phyloP scores from a whole-genome alignment of 2,888 invertebrate species.

The Cecidostiba fungosa region DNA sequence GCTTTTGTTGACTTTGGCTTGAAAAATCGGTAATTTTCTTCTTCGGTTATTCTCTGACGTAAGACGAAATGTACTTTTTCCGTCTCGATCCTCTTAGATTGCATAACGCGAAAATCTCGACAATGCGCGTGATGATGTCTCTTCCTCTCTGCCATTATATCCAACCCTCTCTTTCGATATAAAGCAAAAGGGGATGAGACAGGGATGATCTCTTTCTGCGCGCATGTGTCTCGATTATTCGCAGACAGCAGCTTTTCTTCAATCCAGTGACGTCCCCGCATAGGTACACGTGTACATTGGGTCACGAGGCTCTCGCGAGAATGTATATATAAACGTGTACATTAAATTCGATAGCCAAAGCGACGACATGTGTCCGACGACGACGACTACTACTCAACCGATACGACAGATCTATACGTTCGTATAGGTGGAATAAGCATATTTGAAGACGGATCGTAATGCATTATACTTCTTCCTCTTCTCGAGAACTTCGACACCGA shows the following conservation, averaged over 20 bases:
- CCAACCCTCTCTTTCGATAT: neutral
- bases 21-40: too few relatives aligned
- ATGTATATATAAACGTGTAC: neutral
- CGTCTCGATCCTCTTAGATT: too few relatives aligned
- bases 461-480: neutral
- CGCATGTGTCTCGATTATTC: neutral
- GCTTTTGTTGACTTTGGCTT: neutral
- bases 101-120: neutral
- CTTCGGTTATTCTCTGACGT: too few relatives aligned
- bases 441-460: too few relatives aligned
- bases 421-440: too few relatives aligned
- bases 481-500: slow-evolving; percentile 21
- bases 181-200: neutral
- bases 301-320: neutral
- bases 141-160: neutral
- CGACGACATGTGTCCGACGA: too few relatives aligned
- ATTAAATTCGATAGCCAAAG: neutral
- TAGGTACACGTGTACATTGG: neutral
- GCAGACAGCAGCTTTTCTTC: neutral
- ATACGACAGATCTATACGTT: slow-evolving; percentile 5
- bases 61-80: too few relatives aligned
- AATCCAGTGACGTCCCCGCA: neutral
- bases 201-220: neutral
- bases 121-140: neutral
- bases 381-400: neutral